Conservation (phyloP, 2,888 invertebrate genomes). For the Ashinkailepas kermadecensis region DNA sequence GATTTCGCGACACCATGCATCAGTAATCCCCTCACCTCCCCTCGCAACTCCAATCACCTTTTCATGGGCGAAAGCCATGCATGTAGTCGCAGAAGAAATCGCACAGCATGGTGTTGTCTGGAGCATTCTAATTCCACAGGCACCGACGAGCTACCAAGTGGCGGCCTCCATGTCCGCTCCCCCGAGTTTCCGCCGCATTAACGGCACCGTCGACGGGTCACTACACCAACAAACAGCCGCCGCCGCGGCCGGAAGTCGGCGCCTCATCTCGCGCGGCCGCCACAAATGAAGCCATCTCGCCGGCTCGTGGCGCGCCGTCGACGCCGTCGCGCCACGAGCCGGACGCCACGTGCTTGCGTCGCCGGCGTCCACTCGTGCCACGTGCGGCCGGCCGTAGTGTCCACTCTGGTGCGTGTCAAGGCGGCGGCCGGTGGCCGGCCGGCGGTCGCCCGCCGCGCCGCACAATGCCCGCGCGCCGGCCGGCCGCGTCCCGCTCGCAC, state of each 20-base stretch:
- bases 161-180: too few relatives aligned
- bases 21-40: too few relatives aligned
- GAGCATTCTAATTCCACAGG: too few relatives aligned
- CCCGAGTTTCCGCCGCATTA: neutral
- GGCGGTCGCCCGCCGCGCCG: neutral
- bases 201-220: neutral
- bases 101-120: too few relatives aligned
- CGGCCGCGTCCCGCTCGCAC: neutral
- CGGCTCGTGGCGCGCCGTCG: too few relatives aligned
- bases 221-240: neutral
- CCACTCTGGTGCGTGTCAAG: neutral
- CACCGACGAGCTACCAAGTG: too few relatives aligned
- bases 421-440: neutral
- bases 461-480: neutral
- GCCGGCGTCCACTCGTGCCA: slow-evolving; percentile 2
- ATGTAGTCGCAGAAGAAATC: too few relatives aligned
- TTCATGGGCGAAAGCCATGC: too few relatives aligned
- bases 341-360: neutral
- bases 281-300: slow-evolving; percentile 1
- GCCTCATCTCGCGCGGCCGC: neutral
- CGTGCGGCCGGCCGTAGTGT: neutral
- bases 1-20: too few relatives aligned
- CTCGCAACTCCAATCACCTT: too few relatives aligned
- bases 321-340: too few relatives aligned
- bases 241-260: neutral